Evolutionary conservation across 2,888 invertebrate species (phyloP).

Genomic region (Idaea dimidiata): DNA sequence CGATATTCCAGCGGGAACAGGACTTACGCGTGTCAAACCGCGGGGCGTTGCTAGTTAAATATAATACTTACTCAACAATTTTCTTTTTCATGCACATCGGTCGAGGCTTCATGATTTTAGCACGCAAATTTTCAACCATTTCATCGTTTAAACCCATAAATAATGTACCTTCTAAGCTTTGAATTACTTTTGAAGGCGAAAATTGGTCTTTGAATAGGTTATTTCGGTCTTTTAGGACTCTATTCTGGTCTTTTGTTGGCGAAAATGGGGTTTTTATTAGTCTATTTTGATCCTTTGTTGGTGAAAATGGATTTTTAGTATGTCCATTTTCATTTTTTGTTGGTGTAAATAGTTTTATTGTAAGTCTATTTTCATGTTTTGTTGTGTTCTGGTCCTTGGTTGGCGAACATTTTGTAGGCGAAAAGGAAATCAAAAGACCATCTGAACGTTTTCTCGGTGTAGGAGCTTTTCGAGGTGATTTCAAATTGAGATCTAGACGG

Average conservation of each 20-base stretch:
- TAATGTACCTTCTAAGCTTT: constrained; percentile 39
- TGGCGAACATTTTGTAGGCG: neutral
- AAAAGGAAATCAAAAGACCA: neutral
- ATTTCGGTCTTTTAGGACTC: constrained; percentile 8
- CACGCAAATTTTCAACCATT: constrained; percentile 38
- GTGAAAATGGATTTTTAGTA: neutral
- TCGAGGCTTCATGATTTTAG: constrained; percentile 48
- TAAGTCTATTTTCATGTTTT: neutral
- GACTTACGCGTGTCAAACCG: too few species aligned
- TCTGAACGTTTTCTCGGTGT: neutral
- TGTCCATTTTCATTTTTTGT: neutral
- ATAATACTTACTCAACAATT: constrained; percentile 58
- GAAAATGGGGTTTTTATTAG: neutral
- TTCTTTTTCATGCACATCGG: constrained; percentile 56
- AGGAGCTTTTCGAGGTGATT: constrained; percentile 34
- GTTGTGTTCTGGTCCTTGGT: too few species aligned
- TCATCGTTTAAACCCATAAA: constrained; percentile 24
- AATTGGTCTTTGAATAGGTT: constrained; percentile 19
- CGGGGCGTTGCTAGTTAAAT: too few species aligned
- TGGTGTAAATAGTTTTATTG: neutral
- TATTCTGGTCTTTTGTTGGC: neutral
- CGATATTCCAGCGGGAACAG: too few species aligned
- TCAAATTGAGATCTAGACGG: constrained; percentile 50
- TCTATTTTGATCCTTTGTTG: too few species aligned
- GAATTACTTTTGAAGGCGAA: constrained; percentile 54